Evolutionary conservation across 2,888 invertebrate species (phyloP).

Genomic region (Drosophila mimetica): DNA sequence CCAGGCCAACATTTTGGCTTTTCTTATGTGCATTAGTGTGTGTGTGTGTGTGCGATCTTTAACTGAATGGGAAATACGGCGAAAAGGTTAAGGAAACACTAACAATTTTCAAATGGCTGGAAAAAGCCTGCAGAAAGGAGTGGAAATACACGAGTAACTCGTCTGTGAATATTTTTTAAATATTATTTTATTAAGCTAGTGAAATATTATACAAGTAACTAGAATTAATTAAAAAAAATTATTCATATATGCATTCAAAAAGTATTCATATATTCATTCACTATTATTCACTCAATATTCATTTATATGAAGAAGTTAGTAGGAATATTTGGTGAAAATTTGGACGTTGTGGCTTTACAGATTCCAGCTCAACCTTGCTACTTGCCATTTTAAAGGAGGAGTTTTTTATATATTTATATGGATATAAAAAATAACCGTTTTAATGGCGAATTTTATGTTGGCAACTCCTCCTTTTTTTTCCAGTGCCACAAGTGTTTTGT

Average conservation of each 20-base stretch:
- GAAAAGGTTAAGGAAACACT: conserved; percentile 14
- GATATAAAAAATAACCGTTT: neutral
- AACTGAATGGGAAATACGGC: conserved; percentile 31
- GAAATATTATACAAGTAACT: no score
- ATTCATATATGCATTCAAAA: no score
- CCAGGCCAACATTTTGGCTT: conserved; percentile 35
- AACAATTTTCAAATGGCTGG: neutral
- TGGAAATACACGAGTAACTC: neutral
- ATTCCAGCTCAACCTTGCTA: no score
- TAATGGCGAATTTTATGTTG: neutral
- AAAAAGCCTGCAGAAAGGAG: neutral
- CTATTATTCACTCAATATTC: no score
- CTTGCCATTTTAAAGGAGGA: no score
- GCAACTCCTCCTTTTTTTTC: neutral
- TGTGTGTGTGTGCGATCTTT: conserved; percentile 40
- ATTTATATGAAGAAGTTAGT: no score
- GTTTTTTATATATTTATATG: no score
- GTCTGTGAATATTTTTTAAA: neutral
- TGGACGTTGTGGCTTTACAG: no score
- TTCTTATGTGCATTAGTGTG: conserved; percentile 3
- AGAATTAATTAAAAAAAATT: no score
- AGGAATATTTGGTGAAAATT: no score
- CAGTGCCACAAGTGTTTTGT: neutral
- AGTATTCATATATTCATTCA: no score
- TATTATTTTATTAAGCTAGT: neutral